These are phyloP conservation scores for Drosophila sproati DNA, from an alignment of 1,140 invertebrate genomes.

Conservation along the genomic window DNA sequence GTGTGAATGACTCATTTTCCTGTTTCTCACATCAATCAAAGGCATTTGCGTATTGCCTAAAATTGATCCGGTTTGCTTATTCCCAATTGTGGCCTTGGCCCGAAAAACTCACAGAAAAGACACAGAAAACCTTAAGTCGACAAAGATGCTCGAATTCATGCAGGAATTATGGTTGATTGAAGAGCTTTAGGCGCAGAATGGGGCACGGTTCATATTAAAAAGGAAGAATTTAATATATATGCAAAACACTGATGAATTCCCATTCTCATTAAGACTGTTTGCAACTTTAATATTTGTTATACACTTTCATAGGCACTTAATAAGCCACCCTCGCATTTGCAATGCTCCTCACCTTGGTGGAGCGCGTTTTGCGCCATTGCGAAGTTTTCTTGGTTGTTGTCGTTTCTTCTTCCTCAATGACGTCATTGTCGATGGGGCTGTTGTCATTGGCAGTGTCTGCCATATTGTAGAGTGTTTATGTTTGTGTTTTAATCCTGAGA, in stretches of 20 bases:
- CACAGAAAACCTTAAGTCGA: no score
- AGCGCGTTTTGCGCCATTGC: constrained; percentile 79
- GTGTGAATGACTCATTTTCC: no score
- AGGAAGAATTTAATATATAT: no score
- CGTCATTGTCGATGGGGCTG: constrained; percentile 51
- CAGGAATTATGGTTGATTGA: no score
- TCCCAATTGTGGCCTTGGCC: no score
- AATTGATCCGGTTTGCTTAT: no score
- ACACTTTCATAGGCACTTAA: neutral
- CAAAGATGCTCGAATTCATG: no score
- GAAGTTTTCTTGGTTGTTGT: constrained; percentile 73
- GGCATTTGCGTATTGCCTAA: no score
- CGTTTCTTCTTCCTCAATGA: constrained; percentile 65
- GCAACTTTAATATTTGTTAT: neutral
- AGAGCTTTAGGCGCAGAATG: no score
- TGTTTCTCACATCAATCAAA: no score
- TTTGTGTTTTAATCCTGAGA: constrained; percentile 65
- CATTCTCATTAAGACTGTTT: neutral
- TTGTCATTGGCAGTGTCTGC: constrained; percentile 74
- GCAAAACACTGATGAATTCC: neutral
- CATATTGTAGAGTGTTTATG: constrained; percentile 66
- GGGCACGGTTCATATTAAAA: no score
- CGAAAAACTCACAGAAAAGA: no score
- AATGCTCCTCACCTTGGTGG: constrained; percentile 65
- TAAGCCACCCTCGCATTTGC: constrained; percentile 16